Evolutionary conservation across 2,888 invertebrate species (phyloP).

Genomic region (Drosophila austrosaltans): DNA sequence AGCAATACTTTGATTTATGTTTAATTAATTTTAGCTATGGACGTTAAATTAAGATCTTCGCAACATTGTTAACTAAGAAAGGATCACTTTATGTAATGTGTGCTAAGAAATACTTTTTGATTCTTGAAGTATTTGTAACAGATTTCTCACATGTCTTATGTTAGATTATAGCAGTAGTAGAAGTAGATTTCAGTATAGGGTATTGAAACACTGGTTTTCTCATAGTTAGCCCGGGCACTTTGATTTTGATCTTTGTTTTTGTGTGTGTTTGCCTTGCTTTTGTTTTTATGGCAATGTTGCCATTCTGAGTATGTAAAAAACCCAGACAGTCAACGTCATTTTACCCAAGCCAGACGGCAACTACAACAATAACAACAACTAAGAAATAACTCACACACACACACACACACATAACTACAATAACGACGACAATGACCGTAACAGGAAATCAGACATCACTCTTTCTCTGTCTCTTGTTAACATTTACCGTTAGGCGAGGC

Average conservation of each 20-base stretch:
- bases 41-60: too few relatives aligned
- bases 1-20: too few relatives aligned
- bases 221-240: not conserved
- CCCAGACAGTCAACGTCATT: slow-evolving; percentile 17
- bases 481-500: slow-evolving; percentile 53
- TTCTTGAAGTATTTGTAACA: too few relatives aligned
- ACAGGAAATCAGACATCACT: slow-evolving; percentile 58
- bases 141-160: too few relatives aligned
- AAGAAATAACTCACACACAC: not conserved
- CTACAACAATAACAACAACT: not conserved
- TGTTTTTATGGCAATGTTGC: slow-evolving; percentile 11
- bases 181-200: not conserved
- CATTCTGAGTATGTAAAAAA: slow-evolving; percentile 12
- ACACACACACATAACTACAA: slow-evolving; percentile 1
- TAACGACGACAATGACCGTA: slow-evolving; percentile 45
- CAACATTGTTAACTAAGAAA: too few relatives aligned
- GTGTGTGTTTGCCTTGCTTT: slow-evolving; percentile 6
- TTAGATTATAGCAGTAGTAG: too few relatives aligned
- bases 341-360: slow-evolving; percentile 4
- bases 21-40: too few relatives aligned
- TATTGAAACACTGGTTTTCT: not conserved
- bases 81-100: too few relatives aligned
- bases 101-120: too few relatives aligned
- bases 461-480: slow-evolving; percentile 11
- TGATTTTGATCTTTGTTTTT: slow-evolving; percentile 10